A percentile compares a stretch with the other conserved stretches of the same genome.
Conservation (phyloP, 2,113 vertebrate species). For the Serinus canaria region DNA sequence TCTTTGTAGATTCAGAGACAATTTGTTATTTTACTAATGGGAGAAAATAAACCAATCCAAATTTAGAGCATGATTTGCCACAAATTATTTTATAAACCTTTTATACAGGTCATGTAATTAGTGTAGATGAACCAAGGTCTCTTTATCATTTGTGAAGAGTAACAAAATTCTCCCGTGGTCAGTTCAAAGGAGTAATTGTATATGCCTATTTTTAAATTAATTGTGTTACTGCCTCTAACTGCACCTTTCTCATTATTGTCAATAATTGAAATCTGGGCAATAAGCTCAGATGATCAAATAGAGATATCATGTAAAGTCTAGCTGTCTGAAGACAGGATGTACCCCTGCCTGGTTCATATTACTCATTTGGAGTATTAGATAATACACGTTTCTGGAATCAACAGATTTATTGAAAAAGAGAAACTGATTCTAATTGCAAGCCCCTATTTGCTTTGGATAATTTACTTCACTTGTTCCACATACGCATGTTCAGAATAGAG, state of each 20-base stretch:
- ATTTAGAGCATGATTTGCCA: not conserved
- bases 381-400: not conserved
- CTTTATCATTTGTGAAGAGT: not conserved
- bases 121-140: not conserved
- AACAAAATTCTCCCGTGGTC: not conserved
- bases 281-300: not conserved
- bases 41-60: not conserved
- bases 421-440: not conserved
- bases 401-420: not conserved
- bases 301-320: not conserved
- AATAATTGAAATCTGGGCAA: not conserved
- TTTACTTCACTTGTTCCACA: not conserved
- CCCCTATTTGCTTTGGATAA: not conserved
- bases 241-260: not conserved
- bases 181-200: not conserved
- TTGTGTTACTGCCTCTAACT: not conserved
- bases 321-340: not conserved
- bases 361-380: not conserved
- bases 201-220: not conserved
- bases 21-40: not conserved
- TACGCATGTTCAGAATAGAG: not conserved
- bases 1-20: not conserved
- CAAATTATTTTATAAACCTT: not conserved
- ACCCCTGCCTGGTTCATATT: not conserved
- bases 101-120: not conserved